Evolutionary conservation across 2,797 vertebrate genomes (phyloP).

Genomic region (Propithecus deckenii): DNA sequence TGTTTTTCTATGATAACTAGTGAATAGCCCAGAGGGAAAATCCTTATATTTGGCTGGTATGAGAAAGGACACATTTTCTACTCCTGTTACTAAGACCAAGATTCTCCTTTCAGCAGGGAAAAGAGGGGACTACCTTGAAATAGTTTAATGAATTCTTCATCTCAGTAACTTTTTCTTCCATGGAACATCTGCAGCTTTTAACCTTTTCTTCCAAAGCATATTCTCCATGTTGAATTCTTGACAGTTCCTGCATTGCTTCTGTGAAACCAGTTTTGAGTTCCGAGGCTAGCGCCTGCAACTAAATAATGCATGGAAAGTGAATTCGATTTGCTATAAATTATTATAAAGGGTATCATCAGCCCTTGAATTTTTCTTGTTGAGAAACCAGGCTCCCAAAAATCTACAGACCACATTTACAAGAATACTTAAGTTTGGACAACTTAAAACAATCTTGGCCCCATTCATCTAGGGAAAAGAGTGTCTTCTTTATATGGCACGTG

Average conservation of each 20-base stretch:
- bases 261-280: conserved; percentile 95
- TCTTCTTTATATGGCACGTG: not conserved
- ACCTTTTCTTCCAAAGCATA: conserved; percentile 93
- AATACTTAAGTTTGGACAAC: not conserved
- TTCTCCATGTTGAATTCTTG: conserved; percentile 92
- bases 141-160: conserved; percentile 96
- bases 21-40: not conserved
- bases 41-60: conserved; percentile 20
- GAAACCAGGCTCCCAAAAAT: conserved; percentile 29
- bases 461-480: not conserved
- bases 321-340: conserved; percentile 35
- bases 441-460: not conserved
- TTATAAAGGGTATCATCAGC: not conserved
- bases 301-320: conserved; percentile 69
- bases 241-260: conserved; percentile 91
- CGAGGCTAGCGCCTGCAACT: conserved; percentile 95
- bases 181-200: conserved; percentile 91
- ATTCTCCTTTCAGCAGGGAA: not conserved
- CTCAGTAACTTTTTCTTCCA: conserved; percentile 94
- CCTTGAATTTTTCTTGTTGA: conserved; percentile 33
- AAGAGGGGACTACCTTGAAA: conserved; percentile 89
- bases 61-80: not conserved
- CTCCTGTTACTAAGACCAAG: not conserved
- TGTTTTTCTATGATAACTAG: not conserved
- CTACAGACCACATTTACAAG: not conserved